phyloP scores from a whole-genome alignment of 2,113 vertebrate species.

The Poeciliopsis prolifica region DNA sequence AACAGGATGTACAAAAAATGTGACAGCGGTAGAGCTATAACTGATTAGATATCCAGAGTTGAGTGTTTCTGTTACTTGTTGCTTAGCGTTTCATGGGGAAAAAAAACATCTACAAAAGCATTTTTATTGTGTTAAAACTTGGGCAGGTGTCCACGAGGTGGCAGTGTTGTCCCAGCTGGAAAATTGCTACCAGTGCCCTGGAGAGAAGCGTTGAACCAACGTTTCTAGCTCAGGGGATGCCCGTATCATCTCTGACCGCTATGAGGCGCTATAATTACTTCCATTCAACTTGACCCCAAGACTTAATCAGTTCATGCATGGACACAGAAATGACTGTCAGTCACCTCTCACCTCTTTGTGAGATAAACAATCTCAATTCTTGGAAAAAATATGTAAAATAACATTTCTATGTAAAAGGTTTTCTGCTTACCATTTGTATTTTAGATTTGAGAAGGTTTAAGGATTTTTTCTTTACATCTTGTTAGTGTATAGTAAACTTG shows the following conservation, averaged over 20 bases:
- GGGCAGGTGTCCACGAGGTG: constrained; percentile 30
- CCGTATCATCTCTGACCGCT: not conserved
- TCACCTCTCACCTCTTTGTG: too few species aligned
- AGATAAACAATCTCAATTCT: too few species aligned
- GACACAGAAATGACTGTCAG: too few species aligned
- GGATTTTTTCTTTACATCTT: too few species aligned
- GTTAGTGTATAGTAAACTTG: not conserved
- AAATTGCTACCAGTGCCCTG: not conserved
- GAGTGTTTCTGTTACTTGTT: too few species aligned
- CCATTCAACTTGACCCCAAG: not conserved
- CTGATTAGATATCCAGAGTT: not conserved
- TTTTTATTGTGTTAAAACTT: not conserved
- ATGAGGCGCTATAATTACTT: not conserved
- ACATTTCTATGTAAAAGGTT: too few species aligned
- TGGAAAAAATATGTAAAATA: too few species aligned
- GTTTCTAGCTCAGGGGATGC: not conserved
- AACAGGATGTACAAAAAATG: not conserved
- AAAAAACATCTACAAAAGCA: not conserved
- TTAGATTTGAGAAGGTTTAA: too few species aligned
- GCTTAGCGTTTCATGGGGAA: too few species aligned
- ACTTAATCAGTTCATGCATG: too few species aligned
- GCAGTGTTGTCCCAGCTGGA: constrained; percentile 23
- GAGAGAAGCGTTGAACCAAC: not conserved
- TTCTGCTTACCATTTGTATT: too few species aligned
- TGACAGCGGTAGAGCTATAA: not conserved